Percentiles rank a stretch among this genome's conserved stretches.
phyloP scores from a whole-genome alignment of 2,797 vertebrate genomes.

The Morelia viridis region DNA sequence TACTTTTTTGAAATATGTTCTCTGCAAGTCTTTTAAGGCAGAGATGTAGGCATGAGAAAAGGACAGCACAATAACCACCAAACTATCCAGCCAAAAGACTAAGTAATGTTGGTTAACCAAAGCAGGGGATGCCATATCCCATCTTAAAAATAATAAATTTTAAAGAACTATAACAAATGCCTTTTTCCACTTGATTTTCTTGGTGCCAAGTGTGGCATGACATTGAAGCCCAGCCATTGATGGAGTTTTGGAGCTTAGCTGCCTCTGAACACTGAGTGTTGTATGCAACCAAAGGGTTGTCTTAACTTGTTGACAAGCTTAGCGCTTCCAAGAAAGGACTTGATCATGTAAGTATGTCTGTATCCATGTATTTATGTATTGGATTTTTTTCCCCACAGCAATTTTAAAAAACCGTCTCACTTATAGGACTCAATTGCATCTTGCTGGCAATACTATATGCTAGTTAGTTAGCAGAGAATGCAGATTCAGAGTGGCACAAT shows the following conservation, averaged over 20 bases:
- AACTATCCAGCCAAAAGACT: background rate
- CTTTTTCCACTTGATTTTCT: background rate
- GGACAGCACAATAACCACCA: background rate
- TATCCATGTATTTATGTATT: background rate
- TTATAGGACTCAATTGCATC: background rate
- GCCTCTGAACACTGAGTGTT: background rate
- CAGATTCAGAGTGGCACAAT: background rate
- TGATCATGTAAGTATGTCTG: background rate
- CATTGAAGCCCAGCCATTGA: background rate
- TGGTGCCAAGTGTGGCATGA: background rate
- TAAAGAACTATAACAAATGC: background rate
- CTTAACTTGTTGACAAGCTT: background rate
- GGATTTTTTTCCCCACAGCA: background rate
- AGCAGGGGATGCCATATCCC: background rate
- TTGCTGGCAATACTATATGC: background rate
- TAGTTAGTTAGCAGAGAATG: background rate
- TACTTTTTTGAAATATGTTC: background rate
- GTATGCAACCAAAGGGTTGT: background rate
- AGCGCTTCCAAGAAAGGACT: background rate
- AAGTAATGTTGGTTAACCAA: background rate
- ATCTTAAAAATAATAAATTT: background rate
- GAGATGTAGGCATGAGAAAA: background rate
- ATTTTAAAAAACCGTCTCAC: background rate
- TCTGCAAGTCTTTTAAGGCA: background rate
- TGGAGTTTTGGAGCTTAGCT: background rate